A percentile compares a stretch with the other conserved stretches of the same genome.
phyloP scores from a whole-genome alignment of 2,888 invertebrate species.

The Drosophila atroscutellata region DNA sequence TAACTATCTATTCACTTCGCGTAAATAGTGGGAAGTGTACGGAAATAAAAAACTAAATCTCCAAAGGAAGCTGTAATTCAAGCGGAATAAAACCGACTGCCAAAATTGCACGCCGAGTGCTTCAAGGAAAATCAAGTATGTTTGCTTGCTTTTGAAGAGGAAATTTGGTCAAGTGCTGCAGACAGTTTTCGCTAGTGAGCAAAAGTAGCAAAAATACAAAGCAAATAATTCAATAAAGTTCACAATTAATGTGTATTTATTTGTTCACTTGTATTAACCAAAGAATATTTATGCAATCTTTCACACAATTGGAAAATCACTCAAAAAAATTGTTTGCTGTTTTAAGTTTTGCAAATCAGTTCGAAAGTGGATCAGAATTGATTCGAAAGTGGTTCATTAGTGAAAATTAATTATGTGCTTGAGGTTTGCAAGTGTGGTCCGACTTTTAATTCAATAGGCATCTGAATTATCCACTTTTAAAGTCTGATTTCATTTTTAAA shows the following conservation, averaged over 20 bases:
- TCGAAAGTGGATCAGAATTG: background rate
- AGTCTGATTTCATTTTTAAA: background rate
- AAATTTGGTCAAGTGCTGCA: slow-evolving; percentile 23
- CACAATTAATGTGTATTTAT: background rate
- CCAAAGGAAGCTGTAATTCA: slow-evolving; percentile 43
- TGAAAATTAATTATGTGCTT: background rate
- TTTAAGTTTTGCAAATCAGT: too few relatives aligned
- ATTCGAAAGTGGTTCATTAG: background rate
- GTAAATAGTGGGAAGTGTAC: slow-evolving; percentile 4
- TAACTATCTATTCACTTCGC: slow-evolving; percentile 12
- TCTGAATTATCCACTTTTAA: background rate
- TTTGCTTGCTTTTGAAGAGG: slow-evolving; percentile 18
- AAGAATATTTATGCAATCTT: background rate
- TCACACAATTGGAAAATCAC: background rate
- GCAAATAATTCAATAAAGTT: background rate
- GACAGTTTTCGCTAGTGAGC: slow-evolving; percentile 1
- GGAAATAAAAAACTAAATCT: slow-evolving; percentile 9
- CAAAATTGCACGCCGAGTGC: slow-evolving; percentile 12
- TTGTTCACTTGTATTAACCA: background rate
- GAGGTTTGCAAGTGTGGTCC: background rate
- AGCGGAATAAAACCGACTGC: slow-evolving; percentile 21
- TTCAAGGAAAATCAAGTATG: slow-evolving; percentile 15
- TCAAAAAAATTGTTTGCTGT: background rate
- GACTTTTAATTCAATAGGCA: background rate
- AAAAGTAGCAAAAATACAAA: slow-evolving; percentile 11